Evolutionary conservation across 2,797 vertebrate species (phyloP), one percentile per base, ranked within the genome.

Genomic region (Eleutherodactylus coqui): DNA sequence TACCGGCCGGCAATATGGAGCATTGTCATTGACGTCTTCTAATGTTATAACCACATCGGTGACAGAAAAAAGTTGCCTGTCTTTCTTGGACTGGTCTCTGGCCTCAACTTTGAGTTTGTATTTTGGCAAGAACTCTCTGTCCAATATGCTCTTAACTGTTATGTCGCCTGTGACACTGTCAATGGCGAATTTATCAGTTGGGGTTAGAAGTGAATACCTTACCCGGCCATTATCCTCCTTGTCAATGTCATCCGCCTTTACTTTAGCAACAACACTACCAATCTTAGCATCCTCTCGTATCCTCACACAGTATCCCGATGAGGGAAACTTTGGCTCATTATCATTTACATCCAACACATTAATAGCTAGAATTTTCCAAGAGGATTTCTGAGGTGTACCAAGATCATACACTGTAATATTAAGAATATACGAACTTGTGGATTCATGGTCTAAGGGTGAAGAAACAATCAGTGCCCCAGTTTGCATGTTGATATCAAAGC

Each of bases 391-490:
- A 17, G 96, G 97, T 3, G 58, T 93, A 75, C 98, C 98, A 36
- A 99, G 92, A 87, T 99, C 98, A 0, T 95, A 97, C 24, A 96
- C 96, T 0, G 97, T 98, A 90, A 99, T 91, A 85, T 99, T 99
- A 88, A 99, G 93, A 89, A 97, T 95, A 87, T 98, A 98, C 90
- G 97, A 97, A 82, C 93, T 95, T 89, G 95, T 97, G 75, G 34
- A 90, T 90, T 99, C 98, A 85, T 96, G 94, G 89, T 99, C 98
- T 87, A 99, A 91, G 6, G 95, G 91, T 87, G 96, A 96, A 79
- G 95, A 93, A 27, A 99, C 87, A 19, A 85, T 91, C 72, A 99
- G 95, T 4, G 96, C 92, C 14, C 97, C 98, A 0, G 95, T 93
- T 89, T 97, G 96, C n/a, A 93, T 93, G 82, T 96, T 96, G 79